Base-by-base conservation (phyloP, 2,888 invertebrate species). In the Chrysolina haemoptera region DNA sequence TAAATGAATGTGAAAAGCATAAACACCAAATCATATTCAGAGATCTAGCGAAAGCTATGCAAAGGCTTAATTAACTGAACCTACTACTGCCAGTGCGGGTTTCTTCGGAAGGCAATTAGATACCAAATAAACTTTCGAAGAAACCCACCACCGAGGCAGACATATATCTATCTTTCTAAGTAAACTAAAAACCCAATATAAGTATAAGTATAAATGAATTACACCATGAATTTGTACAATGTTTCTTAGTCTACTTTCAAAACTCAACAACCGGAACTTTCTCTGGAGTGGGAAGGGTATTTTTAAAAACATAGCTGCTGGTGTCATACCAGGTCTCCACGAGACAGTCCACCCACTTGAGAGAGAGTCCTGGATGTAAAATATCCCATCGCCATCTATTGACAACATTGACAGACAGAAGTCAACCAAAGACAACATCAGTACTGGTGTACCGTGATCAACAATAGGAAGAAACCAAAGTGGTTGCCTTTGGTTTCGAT, bases 21-120 rank as follows among this genome's bases (percentile, higher is more conserved):
- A 80, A 76, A 79, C 84, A 84, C 84, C 83, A 82, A 84, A 82
- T 81, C 82, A 78, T 81, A 82, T 82, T 82, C 82, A 82, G 83
- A 85, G 84, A 85, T 86, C 87, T 87, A 87, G 87, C 87, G 86
- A 85, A 86, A 87, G 86, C 86, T 82, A 76, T 78, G 78, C 77
- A 77, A 79, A 86, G 85, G 85, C 85, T 85, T 86, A 85, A 46
- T 85, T 86, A 80, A 82, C 84, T 84, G 85, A 82, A 83, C 84
- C 85, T 85, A 82, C 82, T 74, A 66, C 70, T 55, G 68, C 73
- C 72, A 41, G 43, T 64, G 66, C 66, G 64, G 72, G 63, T 73
- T 65, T 62, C 73, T 70, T 73, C 74, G 71, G 63, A 50, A 27
- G 20, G 12, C 18, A 71, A 62, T 70, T 12, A 40, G 72, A 75